phyloP scores from a whole-genome alignment of 2,797 vertebrate species.

The Pelochelys cantorii region DNA sequence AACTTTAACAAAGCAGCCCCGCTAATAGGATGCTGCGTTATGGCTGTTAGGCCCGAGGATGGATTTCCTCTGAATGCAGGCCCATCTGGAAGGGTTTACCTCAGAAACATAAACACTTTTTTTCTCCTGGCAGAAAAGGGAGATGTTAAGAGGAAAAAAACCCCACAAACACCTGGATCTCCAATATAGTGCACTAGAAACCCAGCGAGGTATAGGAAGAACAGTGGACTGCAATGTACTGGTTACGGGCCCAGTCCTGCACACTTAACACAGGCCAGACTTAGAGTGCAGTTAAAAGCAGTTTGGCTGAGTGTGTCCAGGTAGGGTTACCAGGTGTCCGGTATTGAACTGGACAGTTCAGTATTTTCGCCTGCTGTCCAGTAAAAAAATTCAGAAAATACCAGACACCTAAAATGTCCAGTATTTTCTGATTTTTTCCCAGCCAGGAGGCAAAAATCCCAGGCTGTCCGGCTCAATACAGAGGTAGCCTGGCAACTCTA shows the following conservation, averaged over 20 bases:
- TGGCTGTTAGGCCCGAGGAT: conserved; percentile 37
- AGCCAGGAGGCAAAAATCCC: no score
- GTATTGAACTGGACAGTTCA: no score
- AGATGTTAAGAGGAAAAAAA: background rate
- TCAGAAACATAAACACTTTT: conserved; percentile 13
- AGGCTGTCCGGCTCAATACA: no score
- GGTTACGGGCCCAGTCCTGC: background rate
- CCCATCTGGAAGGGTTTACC: conserved; percentile 65
- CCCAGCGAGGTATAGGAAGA: background rate
- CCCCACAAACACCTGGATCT: background rate
- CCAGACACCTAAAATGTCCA: no score
- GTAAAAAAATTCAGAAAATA: no score
- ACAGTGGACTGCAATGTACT: background rate
- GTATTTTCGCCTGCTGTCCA: no score
- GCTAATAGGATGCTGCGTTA: conserved; percentile 5
- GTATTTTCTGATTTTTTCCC: no score
- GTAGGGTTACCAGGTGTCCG: no score
- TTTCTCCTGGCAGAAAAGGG: background rate
- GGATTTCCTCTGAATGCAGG: conserved; percentile 36
- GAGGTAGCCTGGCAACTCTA: no score
- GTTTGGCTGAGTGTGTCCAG: background rate
- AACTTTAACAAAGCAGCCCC: conserved; percentile 45
- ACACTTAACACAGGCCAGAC: background rate
- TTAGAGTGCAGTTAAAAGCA: background rate
- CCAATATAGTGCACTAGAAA: background rate